phyloP scores from a whole-genome alignment of 1,140 invertebrate species.

The Saxidomus purpurata region DNA sequence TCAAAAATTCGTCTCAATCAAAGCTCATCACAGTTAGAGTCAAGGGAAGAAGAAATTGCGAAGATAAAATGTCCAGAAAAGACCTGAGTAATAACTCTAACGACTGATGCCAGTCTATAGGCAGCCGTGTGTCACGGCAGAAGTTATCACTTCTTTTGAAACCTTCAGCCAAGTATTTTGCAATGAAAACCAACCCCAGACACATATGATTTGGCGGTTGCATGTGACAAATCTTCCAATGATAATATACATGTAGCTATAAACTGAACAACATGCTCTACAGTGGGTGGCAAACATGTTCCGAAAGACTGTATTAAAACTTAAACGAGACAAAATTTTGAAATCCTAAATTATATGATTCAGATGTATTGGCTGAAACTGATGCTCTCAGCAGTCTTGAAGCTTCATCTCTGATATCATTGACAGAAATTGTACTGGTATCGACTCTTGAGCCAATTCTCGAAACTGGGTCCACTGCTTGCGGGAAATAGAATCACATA shows the following conservation, averaged over 20 bases:
- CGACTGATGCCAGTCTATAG: too few relatives aligned
- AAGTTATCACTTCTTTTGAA: neutral
- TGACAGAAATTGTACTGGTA: neutral
- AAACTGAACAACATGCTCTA: neutral
- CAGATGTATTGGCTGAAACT: neutral
- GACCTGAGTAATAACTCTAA: too few relatives aligned
- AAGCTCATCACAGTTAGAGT: too few relatives aligned
- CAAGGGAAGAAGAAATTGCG: too few relatives aligned
- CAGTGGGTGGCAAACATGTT: neutral
- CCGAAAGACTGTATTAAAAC: neutral
- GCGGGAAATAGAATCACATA: neutral
- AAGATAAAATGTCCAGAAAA: too few relatives aligned
- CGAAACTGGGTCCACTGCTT: neutral
- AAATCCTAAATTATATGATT: neutral
- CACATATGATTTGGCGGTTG: neutral
- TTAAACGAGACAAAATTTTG: neutral
- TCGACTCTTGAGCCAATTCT: neutral
- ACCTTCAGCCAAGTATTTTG: neutral
- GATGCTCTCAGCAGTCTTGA: neutral
- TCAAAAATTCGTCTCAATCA: too few relatives aligned
- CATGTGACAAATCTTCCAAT: neutral
- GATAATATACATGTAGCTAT: neutral
- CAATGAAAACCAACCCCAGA: neutral
- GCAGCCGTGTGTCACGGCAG: neutral
- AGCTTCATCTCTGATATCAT: neutral